These are phyloP conservation scores for Icerya purchasi DNA, from an alignment of 2,888 invertebrate genomes.

Conservation along the genomic window DNA sequence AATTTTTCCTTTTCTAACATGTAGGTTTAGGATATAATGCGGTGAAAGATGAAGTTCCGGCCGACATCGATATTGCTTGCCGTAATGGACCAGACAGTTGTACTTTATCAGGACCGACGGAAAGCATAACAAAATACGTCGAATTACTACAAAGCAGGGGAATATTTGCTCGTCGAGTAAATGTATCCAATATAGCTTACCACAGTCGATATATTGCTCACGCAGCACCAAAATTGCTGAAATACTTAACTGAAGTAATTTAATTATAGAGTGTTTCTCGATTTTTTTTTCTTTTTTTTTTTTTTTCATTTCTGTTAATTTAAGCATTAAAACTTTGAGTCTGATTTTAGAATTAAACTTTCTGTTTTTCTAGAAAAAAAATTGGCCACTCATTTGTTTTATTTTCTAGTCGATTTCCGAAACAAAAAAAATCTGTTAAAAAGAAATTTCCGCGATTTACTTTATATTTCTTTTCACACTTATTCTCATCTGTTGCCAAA, in stretches of 20 bases:
- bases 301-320: too few species aligned
- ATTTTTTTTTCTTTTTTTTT: too few species aligned
- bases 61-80: conserved; percentile 63
- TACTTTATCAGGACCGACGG: conserved; percentile 72
- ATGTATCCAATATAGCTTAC: conserved; percentile 71
- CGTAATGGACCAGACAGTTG: conserved; percentile 69
- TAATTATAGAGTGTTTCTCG: conserved; percentile 21
- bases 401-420: too few species aligned
- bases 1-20: too few species aligned
- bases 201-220: conserved; percentile 63
- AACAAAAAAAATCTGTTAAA: too few species aligned
- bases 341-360: too few species aligned
- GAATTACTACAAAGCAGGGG: conserved; percentile 39
- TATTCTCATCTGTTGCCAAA: too few species aligned
- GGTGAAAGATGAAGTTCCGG: conserved; percentile 41
- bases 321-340: too few species aligned
- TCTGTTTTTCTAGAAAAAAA: too few species aligned
- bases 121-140: conserved; percentile 42
- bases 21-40: conserved; percentile 27
- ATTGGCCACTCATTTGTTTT: too few species aligned
- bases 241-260: conserved; percentile 37
- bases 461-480: too few species aligned
- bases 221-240: conserved; percentile 43
- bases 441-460: too few species aligned
- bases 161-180: conserved; percentile 61